Evolutionary conservation across 2,113 vertebrate genomes (phyloP).

Genomic region (Todiramphus chloris): DNA sequence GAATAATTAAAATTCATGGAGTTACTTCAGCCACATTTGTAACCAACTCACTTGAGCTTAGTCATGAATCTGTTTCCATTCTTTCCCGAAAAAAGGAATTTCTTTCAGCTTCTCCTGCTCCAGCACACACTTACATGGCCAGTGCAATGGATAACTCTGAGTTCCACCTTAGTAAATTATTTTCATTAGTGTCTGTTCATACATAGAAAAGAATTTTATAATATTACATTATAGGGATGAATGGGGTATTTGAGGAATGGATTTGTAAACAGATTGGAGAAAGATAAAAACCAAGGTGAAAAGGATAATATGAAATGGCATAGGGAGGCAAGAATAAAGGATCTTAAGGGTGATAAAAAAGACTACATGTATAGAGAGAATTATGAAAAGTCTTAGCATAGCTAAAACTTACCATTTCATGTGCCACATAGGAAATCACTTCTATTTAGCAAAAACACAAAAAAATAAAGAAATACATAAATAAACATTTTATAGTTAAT

Average conservation of each 20-base stretch:
- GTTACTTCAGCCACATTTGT: not conserved
- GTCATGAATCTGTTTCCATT: not conserved
- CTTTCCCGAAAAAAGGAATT: not conserved
- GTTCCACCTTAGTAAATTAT: not conserved
- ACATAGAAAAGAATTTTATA: not conserved
- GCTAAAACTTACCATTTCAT: not conserved
- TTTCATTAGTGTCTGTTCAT: not conserved
- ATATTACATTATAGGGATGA: not conserved
- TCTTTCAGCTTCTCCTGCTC: not conserved
- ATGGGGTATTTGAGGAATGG: not conserved
- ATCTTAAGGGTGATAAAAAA: not conserved
- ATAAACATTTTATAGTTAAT: too few relatives aligned
- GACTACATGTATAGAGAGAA: rapidly evolving
- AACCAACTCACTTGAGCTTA: not conserved
- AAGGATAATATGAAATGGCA: not conserved
- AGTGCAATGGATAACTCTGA: not conserved
- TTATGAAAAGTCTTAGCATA: not conserved
- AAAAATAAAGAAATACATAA: too few relatives aligned
- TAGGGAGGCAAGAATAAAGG: not conserved
- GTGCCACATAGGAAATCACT: not conserved
- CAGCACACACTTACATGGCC: not conserved
- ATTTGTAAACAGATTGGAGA: not conserved
- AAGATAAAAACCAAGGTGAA: not conserved
- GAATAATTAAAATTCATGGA: not conserved
- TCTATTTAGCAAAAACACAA: too few relatives aligned